Evolutionary conservation across 2,888 invertebrate species (phyloP).

Genomic region (Diaprepes abbreviatus): DNA sequence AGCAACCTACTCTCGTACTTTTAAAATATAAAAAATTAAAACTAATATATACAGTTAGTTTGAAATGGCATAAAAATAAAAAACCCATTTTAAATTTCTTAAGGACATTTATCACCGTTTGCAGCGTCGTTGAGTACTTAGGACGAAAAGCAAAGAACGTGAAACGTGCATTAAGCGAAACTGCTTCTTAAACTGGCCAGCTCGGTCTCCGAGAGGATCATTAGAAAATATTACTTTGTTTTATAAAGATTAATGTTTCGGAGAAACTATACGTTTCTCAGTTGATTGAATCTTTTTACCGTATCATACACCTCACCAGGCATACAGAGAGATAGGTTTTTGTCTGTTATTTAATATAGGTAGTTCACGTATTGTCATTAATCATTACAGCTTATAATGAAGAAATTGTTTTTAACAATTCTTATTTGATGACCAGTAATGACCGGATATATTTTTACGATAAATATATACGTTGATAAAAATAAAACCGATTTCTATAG

Average conservation of each 20-base stretch:
- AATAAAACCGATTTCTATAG: no score
- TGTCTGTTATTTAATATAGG: no score
- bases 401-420: no score
- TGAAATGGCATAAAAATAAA: slow-evolving; percentile 31
- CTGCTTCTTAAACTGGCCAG: slow-evolving; percentile 35
- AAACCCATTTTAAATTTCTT: slow-evolving; percentile 35
- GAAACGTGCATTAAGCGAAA: slow-evolving; percentile 43
- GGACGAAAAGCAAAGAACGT: slow-evolving; percentile 33
- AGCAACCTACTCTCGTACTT: no score
- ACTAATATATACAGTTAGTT: neutral
- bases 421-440: no score
- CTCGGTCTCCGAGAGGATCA: slow-evolving; percentile 37
- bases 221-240: slow-evolving; percentile 51
- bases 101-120: slow-evolving; percentile 45
- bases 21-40: slow-evolving; percentile 5
- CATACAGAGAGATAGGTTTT: neutral
- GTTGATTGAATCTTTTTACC: slow-evolving; percentile 40
- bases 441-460: no score
- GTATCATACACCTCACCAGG: neutral
- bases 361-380: no score
- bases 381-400: no score
- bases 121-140: slow-evolving; percentile 41
- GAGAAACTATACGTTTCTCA: slow-evolving; percentile 16
- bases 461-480: no score
- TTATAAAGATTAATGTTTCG: slow-evolving; percentile 48